Evolutionary conservation across 2,888 invertebrate genomes (phyloP).

Genomic region (Papilio protenor): DNA sequence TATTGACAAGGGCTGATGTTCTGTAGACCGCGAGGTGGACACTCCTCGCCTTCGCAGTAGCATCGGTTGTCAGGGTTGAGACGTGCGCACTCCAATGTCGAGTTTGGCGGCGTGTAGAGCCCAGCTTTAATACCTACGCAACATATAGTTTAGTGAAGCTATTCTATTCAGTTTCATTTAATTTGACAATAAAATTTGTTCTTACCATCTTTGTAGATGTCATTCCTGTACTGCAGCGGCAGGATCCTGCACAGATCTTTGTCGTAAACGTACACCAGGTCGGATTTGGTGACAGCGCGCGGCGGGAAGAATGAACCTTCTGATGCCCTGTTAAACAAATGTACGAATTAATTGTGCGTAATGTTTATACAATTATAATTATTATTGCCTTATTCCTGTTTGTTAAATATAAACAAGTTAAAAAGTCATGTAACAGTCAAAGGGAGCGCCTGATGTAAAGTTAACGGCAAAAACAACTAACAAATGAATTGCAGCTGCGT

Average conservation of each 20-base stretch:
- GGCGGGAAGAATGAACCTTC: conserved; percentile 95
- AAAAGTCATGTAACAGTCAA: too few relatives aligned
- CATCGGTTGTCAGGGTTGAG: conserved; percentile 89
- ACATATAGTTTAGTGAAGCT: not conserved
- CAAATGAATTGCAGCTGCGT: too few relatives aligned
- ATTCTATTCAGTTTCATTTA: not conserved
- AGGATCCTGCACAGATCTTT: conserved; percentile 93
- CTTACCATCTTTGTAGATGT: conserved; percentile 88
- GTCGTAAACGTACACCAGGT: conserved; percentile 91
- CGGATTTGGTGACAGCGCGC: conserved; percentile 87
- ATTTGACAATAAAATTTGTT: not conserved
- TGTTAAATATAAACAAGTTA: too few relatives aligned
- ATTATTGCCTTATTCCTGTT: too few relatives aligned
- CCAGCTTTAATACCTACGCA: conserved; percentile 87
- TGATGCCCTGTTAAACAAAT: conserved; percentile 80
- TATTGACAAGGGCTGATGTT: conserved; percentile 95
- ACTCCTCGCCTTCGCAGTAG: conserved; percentile 88
- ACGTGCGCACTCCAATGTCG: conserved; percentile 87
- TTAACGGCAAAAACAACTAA: too few relatives aligned
- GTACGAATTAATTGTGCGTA: not conserved
- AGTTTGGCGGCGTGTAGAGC: conserved; percentile 88
- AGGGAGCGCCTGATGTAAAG: too few relatives aligned
- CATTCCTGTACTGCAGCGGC: conserved; percentile 88
- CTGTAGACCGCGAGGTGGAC: conserved; percentile 90
- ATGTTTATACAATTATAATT: too few relatives aligned